Conservation (phyloP, 2,797 vertebrate genomes). For the Anguilla megastoma region DNA sequence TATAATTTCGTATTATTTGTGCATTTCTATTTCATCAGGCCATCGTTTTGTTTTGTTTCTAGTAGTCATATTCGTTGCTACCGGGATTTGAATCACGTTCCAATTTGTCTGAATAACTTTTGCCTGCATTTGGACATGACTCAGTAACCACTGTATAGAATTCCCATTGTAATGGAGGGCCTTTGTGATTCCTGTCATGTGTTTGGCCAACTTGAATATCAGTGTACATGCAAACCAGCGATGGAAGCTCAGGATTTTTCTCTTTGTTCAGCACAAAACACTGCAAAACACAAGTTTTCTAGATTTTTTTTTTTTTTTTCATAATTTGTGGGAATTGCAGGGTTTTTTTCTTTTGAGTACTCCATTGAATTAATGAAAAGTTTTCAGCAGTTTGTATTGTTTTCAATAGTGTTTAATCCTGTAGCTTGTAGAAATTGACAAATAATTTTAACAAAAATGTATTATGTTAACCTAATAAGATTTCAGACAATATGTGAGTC, state of each 20-base stretch:
- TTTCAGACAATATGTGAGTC: background rate
- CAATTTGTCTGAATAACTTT: background rate
- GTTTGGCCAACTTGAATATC: constrained; percentile 17
- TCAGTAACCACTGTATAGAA: background rate
- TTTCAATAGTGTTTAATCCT: background rate
- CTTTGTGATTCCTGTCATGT: constrained; percentile 30
- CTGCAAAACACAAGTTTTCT: background rate
- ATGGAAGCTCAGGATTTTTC: constrained; percentile 23
- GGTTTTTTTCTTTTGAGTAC: background rate
- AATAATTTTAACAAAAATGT: background rate
- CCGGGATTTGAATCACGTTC: background rate
- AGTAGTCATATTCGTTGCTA: background rate
- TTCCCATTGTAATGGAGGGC: constrained; percentile 8
- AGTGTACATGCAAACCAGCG: background rate
- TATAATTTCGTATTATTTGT: background rate
- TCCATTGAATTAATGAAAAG: background rate
- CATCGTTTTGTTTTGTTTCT: background rate
- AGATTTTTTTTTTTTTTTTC: background rate
- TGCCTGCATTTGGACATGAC: background rate
- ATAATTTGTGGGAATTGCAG: background rate
- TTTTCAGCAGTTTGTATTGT: background rate
- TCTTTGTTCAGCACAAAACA: constrained; percentile 23
- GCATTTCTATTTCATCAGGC: background rate
- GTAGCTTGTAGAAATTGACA: background rate
- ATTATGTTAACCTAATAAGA: background rate